Evolutionary conservation across 1,140 invertebrate species (phyloP).

Genomic region (Hydropsyche tenuis): DNA sequence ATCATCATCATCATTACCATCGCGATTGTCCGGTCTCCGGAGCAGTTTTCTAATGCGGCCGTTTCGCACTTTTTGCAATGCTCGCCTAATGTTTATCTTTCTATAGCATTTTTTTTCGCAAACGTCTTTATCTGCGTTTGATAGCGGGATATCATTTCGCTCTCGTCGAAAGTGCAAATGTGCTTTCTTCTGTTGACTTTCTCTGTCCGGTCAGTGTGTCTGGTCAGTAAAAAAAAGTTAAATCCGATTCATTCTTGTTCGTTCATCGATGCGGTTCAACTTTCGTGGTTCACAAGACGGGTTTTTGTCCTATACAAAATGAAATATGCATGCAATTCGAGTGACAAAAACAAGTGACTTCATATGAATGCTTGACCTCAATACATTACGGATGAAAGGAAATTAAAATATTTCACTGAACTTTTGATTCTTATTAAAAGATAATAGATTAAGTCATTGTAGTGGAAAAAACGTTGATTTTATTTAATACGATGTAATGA

Average conservation of each 20-base stretch:
- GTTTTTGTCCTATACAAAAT: too few relatives aligned
- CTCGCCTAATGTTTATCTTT: background rate
- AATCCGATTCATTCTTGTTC: background rate
- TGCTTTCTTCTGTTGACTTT: conserved; percentile 2
- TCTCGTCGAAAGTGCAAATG: background rate
- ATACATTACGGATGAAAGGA: too few relatives aligned
- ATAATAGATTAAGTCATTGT: too few relatives aligned
- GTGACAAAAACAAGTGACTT: too few relatives aligned
- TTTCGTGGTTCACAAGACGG: too few relatives aligned
- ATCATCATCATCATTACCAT: background rate
- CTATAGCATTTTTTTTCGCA: background rate
- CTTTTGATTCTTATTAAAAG: too few relatives aligned
- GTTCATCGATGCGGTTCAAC: background rate
- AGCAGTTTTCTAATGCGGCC: background rate
- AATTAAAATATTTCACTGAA: too few relatives aligned
- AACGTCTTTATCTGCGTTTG: background rate
- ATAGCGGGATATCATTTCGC: background rate
- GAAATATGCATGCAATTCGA: too few relatives aligned
- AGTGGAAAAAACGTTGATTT: too few relatives aligned
- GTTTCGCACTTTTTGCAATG: background rate
- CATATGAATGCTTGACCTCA: too few relatives aligned
- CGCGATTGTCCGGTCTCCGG: background rate
- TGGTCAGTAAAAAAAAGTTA: background rate
- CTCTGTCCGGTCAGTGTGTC: background rate
- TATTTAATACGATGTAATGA: too few relatives aligned